Conservation (phyloP, 1,140 invertebrate genomes). For the Lasioglossum baleicum region DNA sequence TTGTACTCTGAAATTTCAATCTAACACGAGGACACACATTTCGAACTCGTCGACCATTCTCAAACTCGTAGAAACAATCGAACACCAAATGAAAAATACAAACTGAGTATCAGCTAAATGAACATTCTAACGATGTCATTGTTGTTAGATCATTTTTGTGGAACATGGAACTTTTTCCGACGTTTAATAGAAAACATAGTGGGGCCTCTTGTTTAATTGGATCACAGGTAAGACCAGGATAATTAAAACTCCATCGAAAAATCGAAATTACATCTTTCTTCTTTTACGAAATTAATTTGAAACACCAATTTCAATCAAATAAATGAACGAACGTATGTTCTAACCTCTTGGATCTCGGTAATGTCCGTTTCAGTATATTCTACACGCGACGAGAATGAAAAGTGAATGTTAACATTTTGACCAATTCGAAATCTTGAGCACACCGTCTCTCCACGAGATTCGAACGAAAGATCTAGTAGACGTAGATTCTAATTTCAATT, state of each 20-base stretch:
- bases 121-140: no score
- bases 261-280: not conserved
- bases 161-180: no score
- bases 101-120: no score
- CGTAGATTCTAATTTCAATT: not conserved
- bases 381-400: no score
- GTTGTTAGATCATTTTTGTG: no score
- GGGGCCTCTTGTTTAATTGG: constrained; percentile 6
- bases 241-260: not conserved
- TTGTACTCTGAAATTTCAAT: no score
- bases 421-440: not conserved
- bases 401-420: not conserved
- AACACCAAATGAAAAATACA: no score
- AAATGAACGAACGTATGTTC: not conserved
- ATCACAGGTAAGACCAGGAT: not conserved
- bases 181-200: not conserved
- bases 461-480: not conserved
- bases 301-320: no score
- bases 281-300: no score
- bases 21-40: no score
- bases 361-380: no score
- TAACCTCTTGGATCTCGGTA: not conserved
- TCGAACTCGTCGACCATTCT: no score
- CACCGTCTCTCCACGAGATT: not conserved
- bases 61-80: not conserved